Evolutionary conservation across 2,888 invertebrate species (phyloP), one percentile per base, ranked within the genome.

Genomic region (Orthonychiurus folsomi): DNA sequence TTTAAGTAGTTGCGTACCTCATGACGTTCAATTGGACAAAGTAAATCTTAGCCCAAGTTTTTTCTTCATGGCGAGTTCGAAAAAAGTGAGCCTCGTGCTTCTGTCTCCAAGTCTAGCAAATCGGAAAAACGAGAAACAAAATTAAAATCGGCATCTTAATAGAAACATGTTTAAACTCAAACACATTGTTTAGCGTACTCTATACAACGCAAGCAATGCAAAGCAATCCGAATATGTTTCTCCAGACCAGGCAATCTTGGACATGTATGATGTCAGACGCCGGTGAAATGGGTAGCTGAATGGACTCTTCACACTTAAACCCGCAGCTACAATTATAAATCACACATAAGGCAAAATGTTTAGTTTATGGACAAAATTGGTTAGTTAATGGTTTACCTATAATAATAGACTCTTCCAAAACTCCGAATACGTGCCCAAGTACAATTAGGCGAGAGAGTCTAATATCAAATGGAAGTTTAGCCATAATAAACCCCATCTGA

Each of bases 211-310:
- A 3, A 88, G 80, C 68, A 87, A 84, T 0, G 92, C 88, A 65
- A 94, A 83, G 63, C 88, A 83, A 77, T 96, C 96, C 74, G 93
- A 89, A 77, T 85, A 83, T 0, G 90, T 87, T 1, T 86, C 85
- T 75, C 86, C 85, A 0, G 93, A 85, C 89, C 91, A 95, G 0
- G 83, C 79, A 21, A 92, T 77, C 75, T 88, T 88, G 18, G 87
- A 85, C 72, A 85, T 84, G 76, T 86, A 91, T 0, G 86, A 84
- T 59, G 84, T 81, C 58, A 90, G 76, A 57, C 84, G 80, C 70
- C 85, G 82, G 59, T 84, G 82, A 76, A 87, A 89, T 0, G 87
- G 86, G 63, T 82, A 83, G 63, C 84, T 83, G 76, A 93, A 93
- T 60, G 94, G 79, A 69, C 85, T 88, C 74, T 88, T 89, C 5